phyloP scores from a whole-genome alignment of 1,140 invertebrate species.

The Meloidogyne exigua region DNA sequence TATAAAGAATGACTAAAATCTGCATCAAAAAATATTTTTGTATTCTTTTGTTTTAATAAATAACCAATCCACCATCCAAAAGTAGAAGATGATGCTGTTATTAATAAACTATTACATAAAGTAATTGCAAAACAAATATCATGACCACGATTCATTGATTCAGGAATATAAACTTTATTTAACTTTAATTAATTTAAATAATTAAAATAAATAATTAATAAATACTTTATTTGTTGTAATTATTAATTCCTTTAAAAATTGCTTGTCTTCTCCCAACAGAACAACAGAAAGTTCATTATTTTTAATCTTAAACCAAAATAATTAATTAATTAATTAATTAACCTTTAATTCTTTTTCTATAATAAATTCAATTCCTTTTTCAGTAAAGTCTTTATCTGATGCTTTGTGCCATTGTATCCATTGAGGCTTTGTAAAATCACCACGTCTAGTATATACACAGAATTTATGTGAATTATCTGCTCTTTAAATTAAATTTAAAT shows the following conservation, averaged over 20 bases:
- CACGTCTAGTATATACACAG: constrained; percentile 14
- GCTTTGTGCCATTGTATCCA: background rate
- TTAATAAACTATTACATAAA: constrained; percentile 29
- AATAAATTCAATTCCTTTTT: constrained; percentile 2
- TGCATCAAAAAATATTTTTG: constrained; percentile 5
- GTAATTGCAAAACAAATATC: constrained; percentile 30
- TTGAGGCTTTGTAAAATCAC: constrained; percentile 17
- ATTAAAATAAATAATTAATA: background rate
- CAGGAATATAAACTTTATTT: constrained; percentile 20
- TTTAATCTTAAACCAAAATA: background rate
- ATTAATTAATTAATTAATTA: constrained; percentile 11
- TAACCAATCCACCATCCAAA: constrained; percentile 45
- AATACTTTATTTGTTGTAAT: background rate
- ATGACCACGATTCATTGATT: constrained; percentile 24
- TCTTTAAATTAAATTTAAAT: background rate
- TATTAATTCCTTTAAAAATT: constrained; percentile 6
- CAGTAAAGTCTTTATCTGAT: constrained; percentile 15
- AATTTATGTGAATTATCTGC: constrained; percentile 16
- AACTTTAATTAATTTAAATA: background rate
- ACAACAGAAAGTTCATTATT: background rate
- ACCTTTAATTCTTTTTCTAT: constrained; percentile 17
- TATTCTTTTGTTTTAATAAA: constrained; percentile 20
- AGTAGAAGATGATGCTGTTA: constrained; percentile 27
- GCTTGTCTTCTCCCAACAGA: constrained; percentile 6
- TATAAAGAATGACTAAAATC: background rate